Conservation (phyloP, 2,888 invertebrate genomes). For the Thymelicus lineola region DNA sequence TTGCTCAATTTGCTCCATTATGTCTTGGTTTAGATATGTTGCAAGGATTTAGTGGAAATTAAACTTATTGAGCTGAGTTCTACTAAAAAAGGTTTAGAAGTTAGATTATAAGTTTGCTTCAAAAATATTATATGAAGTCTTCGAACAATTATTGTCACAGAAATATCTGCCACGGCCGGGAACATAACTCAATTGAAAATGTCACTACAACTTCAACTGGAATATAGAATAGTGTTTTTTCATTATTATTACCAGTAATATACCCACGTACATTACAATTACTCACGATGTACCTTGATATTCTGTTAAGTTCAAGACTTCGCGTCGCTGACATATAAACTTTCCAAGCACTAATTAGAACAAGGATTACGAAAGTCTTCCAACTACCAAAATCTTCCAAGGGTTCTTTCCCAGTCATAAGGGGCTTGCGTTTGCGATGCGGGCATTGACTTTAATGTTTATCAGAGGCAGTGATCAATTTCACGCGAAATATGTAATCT, state of each 20-base stretch:
- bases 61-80: neutral
- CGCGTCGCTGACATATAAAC: too few species aligned
- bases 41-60: constrained; percentile 16
- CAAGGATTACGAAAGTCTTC: neutral
- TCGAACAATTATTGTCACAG: neutral
- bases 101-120: neutral
- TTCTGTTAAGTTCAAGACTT: too few species aligned
- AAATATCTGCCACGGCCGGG: too few species aligned
- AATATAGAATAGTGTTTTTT: too few species aligned
- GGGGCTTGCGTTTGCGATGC: neutral
- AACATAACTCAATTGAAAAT: too few species aligned
- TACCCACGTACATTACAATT: too few species aligned
- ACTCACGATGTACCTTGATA: too few species aligned
- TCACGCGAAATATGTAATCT: constrained; percentile 37
- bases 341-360: too few species aligned
- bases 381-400: neutral
- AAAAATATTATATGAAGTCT: neutral
- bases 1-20: constrained; percentile 27
- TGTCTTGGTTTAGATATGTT: constrained; percentile 4
- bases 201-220: too few species aligned
- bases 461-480: constrained; percentile 15
- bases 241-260: too few species aligned
- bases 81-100: neutral
- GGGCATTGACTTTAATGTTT: constrained; percentile 2
- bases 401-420: neutral